Evolutionary conservation across 2,888 invertebrate genomes (phyloP).

Genomic region (Tenthredo scrophulariae): DNA sequence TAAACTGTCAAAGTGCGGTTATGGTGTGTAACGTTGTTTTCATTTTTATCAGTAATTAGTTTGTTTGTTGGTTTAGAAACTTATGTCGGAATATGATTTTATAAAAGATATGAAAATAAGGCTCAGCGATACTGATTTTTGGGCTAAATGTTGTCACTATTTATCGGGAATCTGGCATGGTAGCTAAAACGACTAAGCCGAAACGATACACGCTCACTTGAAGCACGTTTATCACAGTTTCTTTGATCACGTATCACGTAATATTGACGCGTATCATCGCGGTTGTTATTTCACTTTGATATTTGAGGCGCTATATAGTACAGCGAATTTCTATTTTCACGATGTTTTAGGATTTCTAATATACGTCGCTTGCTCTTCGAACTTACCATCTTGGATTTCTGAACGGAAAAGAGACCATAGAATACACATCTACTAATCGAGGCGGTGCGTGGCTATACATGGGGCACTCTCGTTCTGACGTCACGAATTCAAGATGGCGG

Average conservation of each 20-base stretch:
- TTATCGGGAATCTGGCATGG: not conserved
- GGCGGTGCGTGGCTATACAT: not conserved
- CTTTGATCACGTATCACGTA: slow-evolving; percentile 53
- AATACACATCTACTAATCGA: slow-evolving; percentile 5
- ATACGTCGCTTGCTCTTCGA: slow-evolving; percentile 57
- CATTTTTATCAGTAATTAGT: not conserved
- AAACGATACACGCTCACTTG: slow-evolving; percentile 54
- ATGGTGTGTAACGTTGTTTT: not conserved
- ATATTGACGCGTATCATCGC: slow-evolving; percentile 57
- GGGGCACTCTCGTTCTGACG: not conserved
- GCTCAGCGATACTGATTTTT: not conserved
- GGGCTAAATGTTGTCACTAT: not conserved
- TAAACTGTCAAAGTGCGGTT: slow-evolving; percentile 48
- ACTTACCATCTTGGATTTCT: slow-evolving; percentile 75
- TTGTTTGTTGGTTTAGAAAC: not conserved
- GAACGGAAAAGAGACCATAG: slow-evolving; percentile 67
- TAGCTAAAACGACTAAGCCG: slow-evolving; percentile 7
- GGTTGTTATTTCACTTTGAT: slow-evolving; percentile 59
- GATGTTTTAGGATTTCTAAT: slow-evolving; percentile 70
- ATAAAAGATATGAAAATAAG: not conserved
- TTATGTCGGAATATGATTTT: not conserved
- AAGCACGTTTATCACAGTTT: slow-evolving; percentile 44
- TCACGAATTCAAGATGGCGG: not conserved
- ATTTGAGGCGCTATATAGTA: slow-evolving; percentile 56
- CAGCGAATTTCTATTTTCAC: slow-evolving; percentile 39